These are phyloP conservation scores for Pterostichus niger DNA, from an alignment of 2,888 invertebrate species.

Conservation along the genomic window DNA sequence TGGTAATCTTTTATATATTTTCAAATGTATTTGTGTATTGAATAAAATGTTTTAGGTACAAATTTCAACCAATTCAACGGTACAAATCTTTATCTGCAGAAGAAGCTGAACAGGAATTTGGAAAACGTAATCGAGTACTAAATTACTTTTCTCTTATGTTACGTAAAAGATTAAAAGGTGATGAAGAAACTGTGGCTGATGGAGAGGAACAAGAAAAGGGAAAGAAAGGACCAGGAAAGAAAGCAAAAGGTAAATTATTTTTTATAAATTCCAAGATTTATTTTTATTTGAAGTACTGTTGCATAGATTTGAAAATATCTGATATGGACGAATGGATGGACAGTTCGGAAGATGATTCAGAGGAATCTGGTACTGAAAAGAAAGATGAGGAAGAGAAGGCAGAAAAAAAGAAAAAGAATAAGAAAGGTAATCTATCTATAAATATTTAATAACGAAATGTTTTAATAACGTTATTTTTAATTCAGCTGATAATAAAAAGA, in stretches of 20 bases:
- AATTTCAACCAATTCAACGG: constrained; percentile 92
- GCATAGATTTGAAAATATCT: constrained; percentile 90
- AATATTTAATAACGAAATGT: neutral
- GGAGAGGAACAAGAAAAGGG: constrained; percentile 85
- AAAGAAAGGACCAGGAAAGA: constrained; percentile 79
- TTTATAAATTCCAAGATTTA: too few relatives aligned
- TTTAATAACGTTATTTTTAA: constrained; percentile 51
- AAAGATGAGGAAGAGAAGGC: constrained; percentile 82
- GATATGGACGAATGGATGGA: constrained; percentile 98
- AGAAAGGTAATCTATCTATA: constrained; percentile 67
- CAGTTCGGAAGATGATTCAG: constrained; percentile 87
- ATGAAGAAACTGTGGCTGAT: constrained; percentile 80
- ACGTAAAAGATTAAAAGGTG: constrained; percentile 90
- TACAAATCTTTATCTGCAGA: constrained; percentile 98
- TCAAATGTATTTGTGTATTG: constrained; percentile 6
- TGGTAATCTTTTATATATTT: constrained; percentile 80
- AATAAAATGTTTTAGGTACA: constrained; percentile 81
- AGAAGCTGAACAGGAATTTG: constrained; percentile 98
- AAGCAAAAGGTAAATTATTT: constrained; percentile 77
- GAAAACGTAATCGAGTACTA: constrained; percentile 95
- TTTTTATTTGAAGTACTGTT: neutral
- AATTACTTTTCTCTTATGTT: constrained; percentile 98
- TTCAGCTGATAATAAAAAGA: constrained; percentile 78
- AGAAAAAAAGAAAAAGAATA: constrained; percentile 83
- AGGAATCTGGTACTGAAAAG: constrained; percentile 85